A percentile compares a stretch with the other conserved stretches of the same genome.
Conservation (phyloP, 2,797 vertebrate genomes). For the Lacerta agilis region DNA sequence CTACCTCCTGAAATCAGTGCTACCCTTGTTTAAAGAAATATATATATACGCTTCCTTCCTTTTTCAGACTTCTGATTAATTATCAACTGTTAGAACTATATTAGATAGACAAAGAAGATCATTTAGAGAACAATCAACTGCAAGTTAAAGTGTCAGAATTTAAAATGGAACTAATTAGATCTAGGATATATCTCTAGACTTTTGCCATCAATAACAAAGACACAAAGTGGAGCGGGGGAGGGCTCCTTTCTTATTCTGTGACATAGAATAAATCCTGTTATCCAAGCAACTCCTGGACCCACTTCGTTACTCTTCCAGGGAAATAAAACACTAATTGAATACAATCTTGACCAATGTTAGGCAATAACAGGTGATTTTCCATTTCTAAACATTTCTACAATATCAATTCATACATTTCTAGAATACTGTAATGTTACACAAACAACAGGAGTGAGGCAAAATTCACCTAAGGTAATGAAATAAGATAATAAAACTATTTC, state of each 20-base stretch:
- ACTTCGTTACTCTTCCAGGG: background rate
- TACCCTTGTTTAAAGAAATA: constrained; percentile 59
- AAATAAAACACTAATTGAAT: background rate
- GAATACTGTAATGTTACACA: background rate
- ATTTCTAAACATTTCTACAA: background rate
- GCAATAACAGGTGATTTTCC: background rate
- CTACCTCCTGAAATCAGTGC: constrained; percentile 34
- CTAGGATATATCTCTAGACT: constrained; percentile 37
- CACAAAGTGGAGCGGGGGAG: background rate
- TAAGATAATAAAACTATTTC: background rate
- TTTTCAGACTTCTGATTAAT: constrained; percentile 66
- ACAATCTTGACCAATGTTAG: background rate
- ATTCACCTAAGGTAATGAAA: background rate
- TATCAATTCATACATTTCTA: background rate
- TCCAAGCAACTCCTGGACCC: no score
- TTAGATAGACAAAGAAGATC: constrained; percentile 65
- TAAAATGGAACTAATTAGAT: constrained; percentile 69
- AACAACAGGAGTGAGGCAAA: background rate
- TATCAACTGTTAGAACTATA: constrained; percentile 54
- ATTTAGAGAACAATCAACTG: constrained; percentile 69
- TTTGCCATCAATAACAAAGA: constrained; percentile 23
- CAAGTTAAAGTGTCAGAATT: constrained; percentile 61
- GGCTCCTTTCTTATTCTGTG: background rate
- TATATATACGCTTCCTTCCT: constrained; percentile 31
- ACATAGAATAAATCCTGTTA: background rate